Conservation (phyloP, 1,140 invertebrate species). For the Zaprionus camerounensis region DNA sequence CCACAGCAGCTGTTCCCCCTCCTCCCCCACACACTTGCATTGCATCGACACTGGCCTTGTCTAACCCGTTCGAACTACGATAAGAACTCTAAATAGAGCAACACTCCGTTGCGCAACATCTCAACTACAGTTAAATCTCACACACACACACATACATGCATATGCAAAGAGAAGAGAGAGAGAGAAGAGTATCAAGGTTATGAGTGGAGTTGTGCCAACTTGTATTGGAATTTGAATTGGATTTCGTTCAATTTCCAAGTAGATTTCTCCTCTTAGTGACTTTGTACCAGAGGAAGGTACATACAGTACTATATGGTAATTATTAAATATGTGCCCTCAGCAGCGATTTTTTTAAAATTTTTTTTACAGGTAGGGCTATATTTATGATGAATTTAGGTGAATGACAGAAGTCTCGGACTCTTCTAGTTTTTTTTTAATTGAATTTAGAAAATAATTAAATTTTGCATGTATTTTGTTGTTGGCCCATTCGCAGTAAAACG, state of each 20-base stretch:
- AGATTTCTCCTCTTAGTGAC: conserved; percentile 3
- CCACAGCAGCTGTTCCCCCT: conserved; percentile 21
- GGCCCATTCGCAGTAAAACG: no score
- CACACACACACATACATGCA: background rate
- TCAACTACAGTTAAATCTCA: conserved; percentile 9
- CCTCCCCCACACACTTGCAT: background rate
- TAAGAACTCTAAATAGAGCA: conserved; percentile 45
- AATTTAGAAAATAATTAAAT: no score
- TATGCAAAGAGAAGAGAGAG: background rate
- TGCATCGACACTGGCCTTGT: conserved; percentile 18
- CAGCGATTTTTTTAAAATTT: no score
- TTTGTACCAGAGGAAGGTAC: background rate
- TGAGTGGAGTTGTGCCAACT: background rate
- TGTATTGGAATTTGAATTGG: conserved; percentile 3
- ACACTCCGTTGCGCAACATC: conserved; percentile 46
- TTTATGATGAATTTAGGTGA: no score
- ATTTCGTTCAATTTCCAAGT: conserved; percentile 14
- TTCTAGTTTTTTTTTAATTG: no score
- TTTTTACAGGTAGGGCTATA: no score
- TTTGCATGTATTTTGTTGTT: no score
- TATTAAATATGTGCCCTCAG: no score
- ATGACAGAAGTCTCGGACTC: no score
- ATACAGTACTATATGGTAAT: no score
- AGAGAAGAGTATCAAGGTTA: background rate
- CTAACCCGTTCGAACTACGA: conserved; percentile 38